Evolutionary conservation across 2,888 invertebrate genomes (phyloP).

Genomic region (Lasioglossum calceatum): DNA sequence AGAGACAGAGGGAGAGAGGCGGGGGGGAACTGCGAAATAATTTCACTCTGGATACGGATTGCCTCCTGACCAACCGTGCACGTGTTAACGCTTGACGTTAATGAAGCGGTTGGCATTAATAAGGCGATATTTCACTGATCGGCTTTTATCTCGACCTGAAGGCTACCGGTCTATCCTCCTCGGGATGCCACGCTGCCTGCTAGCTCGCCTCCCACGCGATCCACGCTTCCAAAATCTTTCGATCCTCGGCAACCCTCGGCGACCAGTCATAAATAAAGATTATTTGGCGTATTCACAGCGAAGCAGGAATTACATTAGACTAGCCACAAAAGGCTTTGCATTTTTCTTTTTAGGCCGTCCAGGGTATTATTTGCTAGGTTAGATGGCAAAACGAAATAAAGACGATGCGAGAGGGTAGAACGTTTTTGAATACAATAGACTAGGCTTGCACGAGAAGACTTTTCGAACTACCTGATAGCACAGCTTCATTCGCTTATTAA

Average conservation of each 20-base stretch:
- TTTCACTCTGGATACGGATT: slow-evolving; percentile 65
- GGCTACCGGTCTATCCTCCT: slow-evolving; percentile 62
- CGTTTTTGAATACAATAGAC: background rate
- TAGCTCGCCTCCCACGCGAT: slow-evolving; percentile 5
- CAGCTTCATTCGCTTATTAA: background rate
- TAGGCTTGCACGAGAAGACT: background rate
- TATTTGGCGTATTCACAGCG: background rate
- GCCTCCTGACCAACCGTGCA: slow-evolving; percentile 54
- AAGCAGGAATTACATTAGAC: background rate
- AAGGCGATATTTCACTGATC: slow-evolving; percentile 72
- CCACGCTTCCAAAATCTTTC: background rate
- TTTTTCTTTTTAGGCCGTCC: background rate
- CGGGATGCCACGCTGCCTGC: background rate
- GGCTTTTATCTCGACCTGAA: slow-evolving; percentile 65
- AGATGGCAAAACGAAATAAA: background rate
- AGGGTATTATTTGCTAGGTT: background rate
- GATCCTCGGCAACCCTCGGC: background rate
- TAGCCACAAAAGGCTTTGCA: background rate
- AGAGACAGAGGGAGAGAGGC: background rate
- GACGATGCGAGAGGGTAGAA: background rate
- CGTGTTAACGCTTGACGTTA: slow-evolving; percentile 76
- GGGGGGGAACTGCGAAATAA: slow-evolving; percentile 59
- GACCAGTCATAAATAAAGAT: background rate
- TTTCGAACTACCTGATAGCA: background rate
- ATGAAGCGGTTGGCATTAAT: slow-evolving; percentile 82